phyloP scores from a whole-genome alignment of 2,113 vertebrate genomes.

The Thomomys bottae region DNA sequence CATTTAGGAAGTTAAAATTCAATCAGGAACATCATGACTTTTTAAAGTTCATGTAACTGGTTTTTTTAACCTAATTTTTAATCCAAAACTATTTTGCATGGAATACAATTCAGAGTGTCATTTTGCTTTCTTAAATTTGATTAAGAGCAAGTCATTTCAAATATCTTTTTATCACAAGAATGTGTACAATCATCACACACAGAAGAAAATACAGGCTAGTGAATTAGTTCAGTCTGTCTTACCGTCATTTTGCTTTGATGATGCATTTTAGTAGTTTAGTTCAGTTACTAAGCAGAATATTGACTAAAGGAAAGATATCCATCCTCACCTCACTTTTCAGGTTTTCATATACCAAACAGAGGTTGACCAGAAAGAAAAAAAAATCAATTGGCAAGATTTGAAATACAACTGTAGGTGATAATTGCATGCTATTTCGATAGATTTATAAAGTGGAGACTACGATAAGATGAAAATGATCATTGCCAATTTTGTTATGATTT shows the following conservation, averaged over 20 bases:
- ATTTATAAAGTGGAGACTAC: neutral
- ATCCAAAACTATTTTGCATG: neutral
- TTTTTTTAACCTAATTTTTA: neutral
- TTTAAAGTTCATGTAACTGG: neutral
- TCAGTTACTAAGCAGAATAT: neutral
- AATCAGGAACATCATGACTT: neutral
- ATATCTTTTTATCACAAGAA: neutral
- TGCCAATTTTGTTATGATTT: neutral
- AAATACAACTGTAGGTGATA: neutral
- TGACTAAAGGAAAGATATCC: neutral
- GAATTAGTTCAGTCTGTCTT: neutral
- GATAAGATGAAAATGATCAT: neutral
- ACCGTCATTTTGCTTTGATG: neutral
- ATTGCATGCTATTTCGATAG: neutral
- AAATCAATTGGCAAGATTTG: neutral
- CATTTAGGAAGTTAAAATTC: slow-evolving; percentile 30
- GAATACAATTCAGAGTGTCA: neutral
- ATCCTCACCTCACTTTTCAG: neutral
- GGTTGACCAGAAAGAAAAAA: neutral
- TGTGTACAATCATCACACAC: neutral
- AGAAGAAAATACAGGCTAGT: neutral
- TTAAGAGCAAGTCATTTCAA: slow-evolving; percentile 32
- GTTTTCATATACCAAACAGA: neutral
- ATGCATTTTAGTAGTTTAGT: neutral
- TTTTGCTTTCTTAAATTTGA: neutral